These are phyloP conservation scores for Ditula angustiorana DNA, from an alignment of 2,888 invertebrate species.

Conservation along the genomic window DNA sequence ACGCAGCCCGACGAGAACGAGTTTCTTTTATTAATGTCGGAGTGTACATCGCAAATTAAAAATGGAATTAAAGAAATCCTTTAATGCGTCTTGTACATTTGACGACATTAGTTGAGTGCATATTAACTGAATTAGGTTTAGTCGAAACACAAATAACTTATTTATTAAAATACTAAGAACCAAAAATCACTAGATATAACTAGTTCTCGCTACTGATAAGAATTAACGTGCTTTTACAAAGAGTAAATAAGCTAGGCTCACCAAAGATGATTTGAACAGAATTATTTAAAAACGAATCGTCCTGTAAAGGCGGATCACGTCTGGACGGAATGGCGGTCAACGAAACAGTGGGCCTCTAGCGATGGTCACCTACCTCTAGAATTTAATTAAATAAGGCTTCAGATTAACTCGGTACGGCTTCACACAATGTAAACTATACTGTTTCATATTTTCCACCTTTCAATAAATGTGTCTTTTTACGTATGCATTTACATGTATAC, in stretches of 20 bases:
- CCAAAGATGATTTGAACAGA: slow-evolving; percentile 11
- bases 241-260: not conserved
- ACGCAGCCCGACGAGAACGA: slow-evolving; percentile 50
- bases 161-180: not conserved
- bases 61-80: slow-evolving; percentile 47
- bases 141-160: not conserved
- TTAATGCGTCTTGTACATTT: slow-evolving; percentile 7
- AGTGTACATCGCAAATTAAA: slow-evolving; percentile 46
- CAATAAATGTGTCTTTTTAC: slow-evolving; percentile 8
- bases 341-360: slow-evolving; percentile 68
- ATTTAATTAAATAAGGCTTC: slow-evolving; percentile 85
- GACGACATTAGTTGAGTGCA: not conserved
- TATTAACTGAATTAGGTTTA: not conserved
- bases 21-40: slow-evolving; percentile 48
- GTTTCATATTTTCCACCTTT: slow-evolving; percentile 73
- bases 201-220: not conserved
- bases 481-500: not conserved
- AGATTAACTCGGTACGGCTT: slow-evolving; percentile 81
- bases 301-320: slow-evolving; percentile 51
- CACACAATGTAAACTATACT: slow-evolving; percentile 71
- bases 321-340: slow-evolving; percentile 60
- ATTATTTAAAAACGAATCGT: slow-evolving; percentile 43
- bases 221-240: not conserved
- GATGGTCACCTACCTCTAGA: slow-evolving; percentile 70
- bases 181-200: not conserved